Evolutionary conservation across 2,888 invertebrate species (phyloP), one percentile per base, ranked within the genome.

Genomic region (Thera obeliscata): DNA sequence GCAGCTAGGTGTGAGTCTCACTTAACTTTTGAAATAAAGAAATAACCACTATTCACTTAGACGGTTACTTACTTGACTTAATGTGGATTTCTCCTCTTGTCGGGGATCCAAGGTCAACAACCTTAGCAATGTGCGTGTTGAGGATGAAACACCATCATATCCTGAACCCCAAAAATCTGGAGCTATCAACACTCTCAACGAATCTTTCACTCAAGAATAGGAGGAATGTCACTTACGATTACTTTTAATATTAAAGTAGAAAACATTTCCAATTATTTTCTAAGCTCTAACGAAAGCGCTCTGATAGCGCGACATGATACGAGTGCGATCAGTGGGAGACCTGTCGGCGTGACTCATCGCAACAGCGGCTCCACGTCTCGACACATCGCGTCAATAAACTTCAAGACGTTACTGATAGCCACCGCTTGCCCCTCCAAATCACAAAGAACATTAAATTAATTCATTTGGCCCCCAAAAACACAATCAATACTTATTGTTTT

Each of bases 271-370:
- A 22, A 22, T 12, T 50, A 50, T 33, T 3, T 33, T 33, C 9
- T 8, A 52, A 52, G 9, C 33, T 33, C 6, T 33, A 33, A 8
- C 5, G 52, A 7, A 52, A 7, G 52, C 52, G n/a, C 50, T 6
- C 12, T 22, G 4, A 50, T 50, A 12, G 33, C 33, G 7, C 11
- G 2, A n/a, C 9, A 36, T 55, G 36, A 11, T 55, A 2, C 11
- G 2, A 36, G 8, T 36, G n/a, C 36, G 52, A 22, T 52, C 33
- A 8, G 33, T 0, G 52, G 12, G 58, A 48, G 46, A n/a, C 3
- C n/a, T 36, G 36, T 6, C 36, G 36, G 3, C 49, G 58, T 59
- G 58, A 59, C 58, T 59, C 58, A 59, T 36, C 12, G 36, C 36
- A 12, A 38, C 49, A 36, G 12, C 58, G 58, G 48, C 58, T n/a